Conservation (phyloP, 2,888 invertebrate species). For the Leptinotarsa tumamoca region DNA sequence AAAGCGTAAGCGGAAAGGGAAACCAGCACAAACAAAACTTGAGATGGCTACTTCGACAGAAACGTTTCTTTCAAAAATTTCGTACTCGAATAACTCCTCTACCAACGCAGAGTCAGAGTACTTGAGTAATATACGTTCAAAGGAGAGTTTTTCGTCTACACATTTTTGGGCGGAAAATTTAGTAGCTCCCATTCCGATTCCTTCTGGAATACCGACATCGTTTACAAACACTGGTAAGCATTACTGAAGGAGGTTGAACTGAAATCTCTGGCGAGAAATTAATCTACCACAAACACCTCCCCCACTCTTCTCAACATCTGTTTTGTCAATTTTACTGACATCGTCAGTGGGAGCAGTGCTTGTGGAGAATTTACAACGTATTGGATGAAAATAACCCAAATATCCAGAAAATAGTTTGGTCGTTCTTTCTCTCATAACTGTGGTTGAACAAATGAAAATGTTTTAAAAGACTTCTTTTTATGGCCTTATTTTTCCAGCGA, state of each 20-base stretch:
- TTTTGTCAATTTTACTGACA: no score
- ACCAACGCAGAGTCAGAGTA: not conserved
- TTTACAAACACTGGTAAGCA: not conserved
- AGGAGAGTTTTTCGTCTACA: not conserved
- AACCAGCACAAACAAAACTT: not conserved
- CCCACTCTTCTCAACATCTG: no score
- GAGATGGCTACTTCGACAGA: not conserved
- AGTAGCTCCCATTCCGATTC: slow-evolving; percentile 23
- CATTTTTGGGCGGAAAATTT: slow-evolving; percentile 14
- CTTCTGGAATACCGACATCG: not conserved
- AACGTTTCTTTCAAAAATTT: not conserved
- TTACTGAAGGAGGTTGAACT: not conserved
- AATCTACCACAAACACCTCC: no score
- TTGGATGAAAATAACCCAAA: not conserved
- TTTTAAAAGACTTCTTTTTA: not conserved
- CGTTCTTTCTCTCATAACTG: no score
- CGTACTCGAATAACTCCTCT: not conserved
- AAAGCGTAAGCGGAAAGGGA: not conserved
- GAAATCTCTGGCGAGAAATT: no score
- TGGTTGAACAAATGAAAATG: no score
- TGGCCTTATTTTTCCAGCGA: not conserved
- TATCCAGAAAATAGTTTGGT: no score
- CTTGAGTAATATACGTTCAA: not conserved
- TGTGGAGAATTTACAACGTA: not conserved
- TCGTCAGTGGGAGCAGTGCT: not conserved